Conservation (phyloP, 2,113 vertebrate species). For the Ondatra zibethicus region DNA sequence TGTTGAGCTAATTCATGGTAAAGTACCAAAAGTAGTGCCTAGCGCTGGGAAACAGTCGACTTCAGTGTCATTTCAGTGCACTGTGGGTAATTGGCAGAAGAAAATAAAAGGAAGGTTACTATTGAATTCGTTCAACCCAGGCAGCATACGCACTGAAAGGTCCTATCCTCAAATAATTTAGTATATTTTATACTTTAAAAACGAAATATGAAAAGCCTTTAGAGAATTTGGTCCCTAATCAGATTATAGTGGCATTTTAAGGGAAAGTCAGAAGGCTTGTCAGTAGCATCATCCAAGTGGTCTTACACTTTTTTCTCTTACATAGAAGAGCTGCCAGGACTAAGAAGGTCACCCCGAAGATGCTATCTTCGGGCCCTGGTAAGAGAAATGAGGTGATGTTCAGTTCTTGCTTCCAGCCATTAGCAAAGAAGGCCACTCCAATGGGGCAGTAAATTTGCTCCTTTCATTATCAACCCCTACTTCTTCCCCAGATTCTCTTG, state of each 20-base stretch:
- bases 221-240: conserved; percentile 39
- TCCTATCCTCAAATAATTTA: not conserved
- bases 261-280: not conserved
- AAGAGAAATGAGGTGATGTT: conserved; percentile 66
- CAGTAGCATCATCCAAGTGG: not conserved
- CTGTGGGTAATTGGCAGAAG: not conserved
- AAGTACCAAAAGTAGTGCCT: not conserved
- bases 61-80: not conserved
- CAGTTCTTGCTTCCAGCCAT: not conserved
- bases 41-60: not conserved
- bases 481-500: conserved; percentile 52
- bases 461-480: not conserved
- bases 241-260: conserved; percentile 52
- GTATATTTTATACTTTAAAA: conserved; percentile 55
- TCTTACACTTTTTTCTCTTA: conserved; percentile 39
- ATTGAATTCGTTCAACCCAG: not conserved
- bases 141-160: not conserved
- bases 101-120: not conserved
- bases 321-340: conserved; percentile 75
- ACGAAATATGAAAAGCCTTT: conserved; percentile 29
- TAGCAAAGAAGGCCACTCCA: not conserved
- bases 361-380: conserved; percentile 75
- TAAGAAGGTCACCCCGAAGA: conserved; percentile 66
- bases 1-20: not conserved
- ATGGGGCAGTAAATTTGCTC: not conserved